Base-by-base conservation (phyloP, 2,113 vertebrate species). In the Tragelaphus buxtoni region DNA sequence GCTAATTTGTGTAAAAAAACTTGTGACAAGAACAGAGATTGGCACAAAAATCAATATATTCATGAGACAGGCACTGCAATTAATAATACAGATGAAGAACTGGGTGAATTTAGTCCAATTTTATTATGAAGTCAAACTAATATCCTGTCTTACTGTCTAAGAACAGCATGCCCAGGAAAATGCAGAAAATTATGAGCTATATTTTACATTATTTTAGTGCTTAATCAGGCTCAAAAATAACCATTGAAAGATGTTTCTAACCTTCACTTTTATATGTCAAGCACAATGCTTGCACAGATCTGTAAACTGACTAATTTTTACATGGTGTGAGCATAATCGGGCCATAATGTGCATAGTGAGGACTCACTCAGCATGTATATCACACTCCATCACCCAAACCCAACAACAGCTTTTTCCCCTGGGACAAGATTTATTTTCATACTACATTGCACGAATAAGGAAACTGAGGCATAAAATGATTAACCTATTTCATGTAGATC, bases 1-100 rank as follows among this genome's bases (percentile, higher is more conserved):
- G 82, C 88, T 97, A 98, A 97, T 99, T 98, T 98, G 97, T 90
- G 80, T 97, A 96, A 98, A 97, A 98, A 98, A 98, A 98, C 98
- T 97, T 96, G 81, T 98, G 97, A 98, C 92, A 98, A 97, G 97
- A 98, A 97, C 96, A 97, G 91, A 98, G 93, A 92, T 79, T 98
- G 97, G 95, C 97, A 98, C 84, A 98, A 98, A 98, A 97, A 98
- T 98, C 97, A 98, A 98, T 98, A 98, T 58, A 97, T 89, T 97
- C 69, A 0, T 84, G 26, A 39, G 86, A 95, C 87, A 98, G 53
- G 58, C 85, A 91, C 35, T 95, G 93, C 74, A 97, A 98, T 98
- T 98, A 98, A 98, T 98, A 98, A 98, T 92, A 98, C 96, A 98
- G 98, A 97, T 91, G 91, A 98, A 94, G 84, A 98, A 89, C 51